Percentiles rank a stretch among this genome's conserved stretches.
These are phyloP conservation scores for Lamellibrachia luymesi DNA, from an alignment of 1,140 invertebrate species.

Conservation along the genomic window DNA sequence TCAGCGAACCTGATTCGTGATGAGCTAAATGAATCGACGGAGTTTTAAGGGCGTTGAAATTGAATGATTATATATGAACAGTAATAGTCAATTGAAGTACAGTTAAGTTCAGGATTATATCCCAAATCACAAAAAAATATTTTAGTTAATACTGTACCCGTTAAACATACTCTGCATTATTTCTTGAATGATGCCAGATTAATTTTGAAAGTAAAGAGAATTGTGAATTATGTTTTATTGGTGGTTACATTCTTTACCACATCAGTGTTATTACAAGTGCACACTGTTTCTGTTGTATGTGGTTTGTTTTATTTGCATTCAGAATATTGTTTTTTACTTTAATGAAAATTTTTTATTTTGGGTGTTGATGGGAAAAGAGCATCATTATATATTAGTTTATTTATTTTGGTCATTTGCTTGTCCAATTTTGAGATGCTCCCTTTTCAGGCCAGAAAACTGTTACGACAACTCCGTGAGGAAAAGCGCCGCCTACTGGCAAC, in stretches of 20 bases:
- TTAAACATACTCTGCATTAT: neutral
- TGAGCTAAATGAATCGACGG: too few species aligned
- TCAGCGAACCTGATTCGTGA: too few species aligned
- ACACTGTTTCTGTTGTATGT: too few species aligned
- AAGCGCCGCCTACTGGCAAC: constrained; percentile 69
- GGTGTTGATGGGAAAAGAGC: too few species aligned
- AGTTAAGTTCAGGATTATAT: too few species aligned
- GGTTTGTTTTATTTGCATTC: neutral
- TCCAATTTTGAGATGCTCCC: neutral
- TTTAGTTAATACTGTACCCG: neutral
- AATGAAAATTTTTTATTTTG: too few species aligned
- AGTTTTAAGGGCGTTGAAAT: too few species aligned
- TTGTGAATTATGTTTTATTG: neutral
- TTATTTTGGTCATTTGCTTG: neutral
- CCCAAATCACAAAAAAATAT: too few species aligned
- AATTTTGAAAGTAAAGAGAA: neutral
- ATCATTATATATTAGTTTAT: too few species aligned
- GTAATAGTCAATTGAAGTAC: too few species aligned
- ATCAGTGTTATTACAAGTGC: too few species aligned
- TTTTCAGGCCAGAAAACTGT: constrained; percentile 44
- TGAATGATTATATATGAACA: too few species aligned
- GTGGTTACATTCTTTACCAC: neutral
- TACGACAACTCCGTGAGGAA: constrained; percentile 44
- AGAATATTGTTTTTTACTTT: neutral
- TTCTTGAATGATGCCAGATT: neutral